Evolutionary conservation across 2,888 invertebrate genomes (phyloP).

Genomic region (Scaeva pyrastri): DNA sequence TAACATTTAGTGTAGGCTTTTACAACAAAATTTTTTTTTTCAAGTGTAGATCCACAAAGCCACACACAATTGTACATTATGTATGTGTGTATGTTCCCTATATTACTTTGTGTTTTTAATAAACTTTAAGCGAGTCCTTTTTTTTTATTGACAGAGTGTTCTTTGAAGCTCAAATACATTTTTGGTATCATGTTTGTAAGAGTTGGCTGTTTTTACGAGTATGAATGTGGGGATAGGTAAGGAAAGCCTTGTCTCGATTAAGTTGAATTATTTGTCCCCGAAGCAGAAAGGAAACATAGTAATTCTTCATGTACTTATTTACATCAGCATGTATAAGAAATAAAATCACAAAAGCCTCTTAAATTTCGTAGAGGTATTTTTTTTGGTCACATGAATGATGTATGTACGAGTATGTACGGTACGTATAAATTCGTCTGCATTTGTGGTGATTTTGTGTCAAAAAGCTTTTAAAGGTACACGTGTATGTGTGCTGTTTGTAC

Average conservation of each 20-base stretch:
- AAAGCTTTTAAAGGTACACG: background rate
- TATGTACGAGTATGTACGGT: too few relatives aligned
- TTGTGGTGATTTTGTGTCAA: slow-evolving; percentile 24
- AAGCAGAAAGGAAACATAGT: background rate
- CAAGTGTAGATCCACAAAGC: background rate
- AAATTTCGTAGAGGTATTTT: background rate
- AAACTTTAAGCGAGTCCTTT: background rate
- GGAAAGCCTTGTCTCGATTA: slow-evolving; percentile 1
- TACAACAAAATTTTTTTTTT: background rate
- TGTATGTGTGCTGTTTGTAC: background rate
- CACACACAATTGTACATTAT: too few relatives aligned
- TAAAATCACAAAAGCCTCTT: slow-evolving; percentile 11
- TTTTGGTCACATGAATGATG: slow-evolving; percentile 10
- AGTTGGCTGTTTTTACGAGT: background rate
- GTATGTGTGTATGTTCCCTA: background rate
- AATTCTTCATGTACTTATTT: background rate
- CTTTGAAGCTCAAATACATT: background rate
- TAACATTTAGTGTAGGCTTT: background rate
- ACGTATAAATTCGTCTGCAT: background rate
- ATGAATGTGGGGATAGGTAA: background rate
- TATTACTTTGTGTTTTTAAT: background rate
- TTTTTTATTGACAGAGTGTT: background rate
- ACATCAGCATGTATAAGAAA: background rate
- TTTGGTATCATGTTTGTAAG: background rate
- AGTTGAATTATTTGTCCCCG: background rate